Conservation (phyloP, 2,113 vertebrate genomes). For the Lepidothrix coronata region DNA sequence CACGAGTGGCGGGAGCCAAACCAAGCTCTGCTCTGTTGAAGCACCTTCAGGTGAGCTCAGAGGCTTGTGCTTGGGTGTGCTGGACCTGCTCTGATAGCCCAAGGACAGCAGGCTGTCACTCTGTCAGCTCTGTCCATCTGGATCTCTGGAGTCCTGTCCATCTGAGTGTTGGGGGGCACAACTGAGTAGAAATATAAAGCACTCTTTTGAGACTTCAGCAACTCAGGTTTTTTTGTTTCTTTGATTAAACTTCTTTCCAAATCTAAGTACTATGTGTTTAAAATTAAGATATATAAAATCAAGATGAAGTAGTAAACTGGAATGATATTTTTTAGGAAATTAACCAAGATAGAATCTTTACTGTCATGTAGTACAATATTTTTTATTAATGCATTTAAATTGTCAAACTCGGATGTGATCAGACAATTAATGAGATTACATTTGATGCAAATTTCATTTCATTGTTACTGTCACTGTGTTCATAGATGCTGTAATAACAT, state of each 20-base stretch:
- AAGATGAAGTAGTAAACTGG: background rate
- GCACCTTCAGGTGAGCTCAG: background rate
- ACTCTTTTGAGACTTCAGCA: background rate
- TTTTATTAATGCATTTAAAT: conserved; percentile 44
- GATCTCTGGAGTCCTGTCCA: background rate
- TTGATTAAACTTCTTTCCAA: background rate
- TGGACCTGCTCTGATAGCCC: background rate
- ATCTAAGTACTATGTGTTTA: background rate
- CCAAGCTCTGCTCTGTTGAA: background rate
- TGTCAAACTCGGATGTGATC: conserved; percentile 32
- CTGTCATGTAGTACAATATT: conserved; percentile 10
- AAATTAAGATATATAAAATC: background rate
- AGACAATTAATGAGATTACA: conserved; percentile 45
- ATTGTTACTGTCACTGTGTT: background rate
- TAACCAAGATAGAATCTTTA: conserved; percentile 50
- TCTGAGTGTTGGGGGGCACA: background rate
- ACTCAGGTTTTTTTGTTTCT: background rate
- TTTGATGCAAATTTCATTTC: conserved; percentile 52
- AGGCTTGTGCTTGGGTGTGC: accelerated
- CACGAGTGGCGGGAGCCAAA: background rate
- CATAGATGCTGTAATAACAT: background rate
- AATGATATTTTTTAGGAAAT: conserved; percentile 38
- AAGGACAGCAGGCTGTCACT: accelerated
- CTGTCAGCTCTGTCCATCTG: background rate
- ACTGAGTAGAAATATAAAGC: background rate